Percentiles rank a stretch among this genome's conserved stretches.
phyloP scores from a whole-genome alignment of 2,113 vertebrate species.

The Aplodontia rufa region DNA sequence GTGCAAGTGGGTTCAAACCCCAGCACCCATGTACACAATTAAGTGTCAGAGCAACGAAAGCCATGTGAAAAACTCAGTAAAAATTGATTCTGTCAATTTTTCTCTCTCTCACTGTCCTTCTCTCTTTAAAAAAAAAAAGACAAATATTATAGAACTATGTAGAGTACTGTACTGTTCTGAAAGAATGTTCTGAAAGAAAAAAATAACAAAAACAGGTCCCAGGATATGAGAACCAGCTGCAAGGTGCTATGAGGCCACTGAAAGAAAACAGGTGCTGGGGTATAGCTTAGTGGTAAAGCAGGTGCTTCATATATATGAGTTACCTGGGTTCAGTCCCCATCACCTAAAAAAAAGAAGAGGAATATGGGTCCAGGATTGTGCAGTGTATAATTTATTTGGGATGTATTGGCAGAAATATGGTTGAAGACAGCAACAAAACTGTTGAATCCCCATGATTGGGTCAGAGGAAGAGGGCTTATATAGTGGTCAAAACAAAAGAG shows the following conservation, averaged over 20 bases:
- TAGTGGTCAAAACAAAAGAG: background rate
- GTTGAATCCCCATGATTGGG: background rate
- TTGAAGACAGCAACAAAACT: background rate
- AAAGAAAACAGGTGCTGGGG: background rate
- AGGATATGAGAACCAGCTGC: background rate
- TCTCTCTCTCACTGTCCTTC: too few relatives aligned
- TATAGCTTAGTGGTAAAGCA: background rate
- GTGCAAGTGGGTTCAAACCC: too few relatives aligned
- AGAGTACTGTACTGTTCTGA: too few relatives aligned
- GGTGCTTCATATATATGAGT: background rate
- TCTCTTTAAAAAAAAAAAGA: too few relatives aligned
- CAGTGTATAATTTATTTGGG: background rate
- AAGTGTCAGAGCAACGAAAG: too few relatives aligned
- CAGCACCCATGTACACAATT: too few relatives aligned
- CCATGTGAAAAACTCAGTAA: too few relatives aligned
- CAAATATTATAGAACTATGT: background rate
- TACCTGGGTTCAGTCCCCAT: background rate
- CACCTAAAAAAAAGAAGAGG: background rate
- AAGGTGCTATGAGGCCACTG: background rate
- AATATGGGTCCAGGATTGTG: background rate
- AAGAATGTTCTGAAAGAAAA: background rate
- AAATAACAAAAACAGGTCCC: background rate
- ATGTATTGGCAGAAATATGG: background rate
- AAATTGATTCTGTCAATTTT: too few relatives aligned
- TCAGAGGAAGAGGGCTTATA: background rate